A percentile compares a stretch with the other conserved stretches of the same genome.
Conservation (phyloP, 2,113 vertebrate genomes). For the Callopanchax toddi region DNA sequence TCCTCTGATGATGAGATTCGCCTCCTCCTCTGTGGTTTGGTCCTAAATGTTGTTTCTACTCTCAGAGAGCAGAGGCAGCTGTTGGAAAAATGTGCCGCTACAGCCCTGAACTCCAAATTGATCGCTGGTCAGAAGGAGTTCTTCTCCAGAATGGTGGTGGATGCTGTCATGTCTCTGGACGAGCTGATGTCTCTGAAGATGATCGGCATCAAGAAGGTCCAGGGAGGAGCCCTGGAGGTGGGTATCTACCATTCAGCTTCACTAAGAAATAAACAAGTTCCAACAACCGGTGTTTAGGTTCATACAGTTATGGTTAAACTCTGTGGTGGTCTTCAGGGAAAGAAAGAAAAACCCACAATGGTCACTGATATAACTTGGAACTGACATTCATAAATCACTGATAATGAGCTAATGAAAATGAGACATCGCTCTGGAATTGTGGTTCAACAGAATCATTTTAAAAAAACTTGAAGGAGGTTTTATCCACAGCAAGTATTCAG, state of each 20-base stretch:
- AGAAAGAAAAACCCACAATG: too few species aligned
- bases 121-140: conserved; percentile 93
- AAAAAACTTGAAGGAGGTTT: too few species aligned
- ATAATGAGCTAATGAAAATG: too few species aligned
- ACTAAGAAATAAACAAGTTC: too few species aligned
- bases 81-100: conserved; percentile 92
- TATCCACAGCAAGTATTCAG: too few species aligned
- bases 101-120: conserved; percentile 95
- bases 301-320: too few species aligned
- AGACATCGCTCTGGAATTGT: too few species aligned
- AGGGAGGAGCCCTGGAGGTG: conserved; percentile 94
- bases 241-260: conserved; percentile 18
- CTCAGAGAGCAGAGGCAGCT: conserved; percentile 89
- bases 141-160: conserved; percentile 96
- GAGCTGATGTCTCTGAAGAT: conserved; percentile 95
- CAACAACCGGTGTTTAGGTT: too few species aligned
- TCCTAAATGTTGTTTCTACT: background rate
- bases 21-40: background rate
- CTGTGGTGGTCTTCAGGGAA: too few species aligned
- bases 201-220: conserved; percentile 98
- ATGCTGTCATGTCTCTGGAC: conserved; percentile 92
- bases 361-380: too few species aligned
- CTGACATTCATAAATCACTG: too few species aligned
- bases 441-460: too few species aligned
- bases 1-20: background rate